Base-by-base conservation (phyloP, 2,113 vertebrate species). In the Pedetes capensis region DNA sequence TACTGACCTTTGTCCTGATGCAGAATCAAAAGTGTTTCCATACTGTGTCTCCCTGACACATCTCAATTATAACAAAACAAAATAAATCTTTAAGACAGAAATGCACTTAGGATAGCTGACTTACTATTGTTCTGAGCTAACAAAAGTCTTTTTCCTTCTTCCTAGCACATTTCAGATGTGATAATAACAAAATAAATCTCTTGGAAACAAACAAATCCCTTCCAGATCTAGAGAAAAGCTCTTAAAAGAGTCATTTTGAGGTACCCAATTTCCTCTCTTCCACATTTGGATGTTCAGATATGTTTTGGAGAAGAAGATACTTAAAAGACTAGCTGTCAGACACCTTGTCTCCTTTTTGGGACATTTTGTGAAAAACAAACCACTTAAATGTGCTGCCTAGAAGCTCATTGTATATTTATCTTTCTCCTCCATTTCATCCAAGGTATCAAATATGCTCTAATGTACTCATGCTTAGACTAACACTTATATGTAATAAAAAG, bases 171-270 rank as follows among this genome's bases (percentile, higher is more conserved):
- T 98, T 97, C 84, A 93, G 78, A 97, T 80, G 94, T 84, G 94
- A 96, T n/a, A n/a, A 96, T 97, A 95, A 97, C 97, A 97, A 97
- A 97, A 97, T 97, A 97, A 97, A 97, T 97, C 97, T 97, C 88
- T 94, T 86, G 61, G 82, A 97, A 97, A 96, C 75, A 97, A 96
- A 96, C 86, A 87, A 81, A 96, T 96, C 94, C 94, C 82, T 97
- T 96, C 84, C 88, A 81, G 49, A 96, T 71, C 63, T 86, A 91
- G 53, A 96, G 57, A 74, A 57, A 96, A 91, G 37, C 95, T 97
- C 93, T 96, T 97, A 97, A 95, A 94, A 95, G 68, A 97, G 79
- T 59, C 93, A 96, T 97, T 98, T 94, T 89, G 75, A 91, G 86
- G 39, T 82, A 84, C 49, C 82, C 95, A 96, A 71, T 97, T 98